A percentile compares a stretch with the other conserved stretches of the same genome.
These are phyloP conservation scores for Catonia carolina DNA, from an alignment of 2,888 invertebrate species.

Conservation along the genomic window DNA sequence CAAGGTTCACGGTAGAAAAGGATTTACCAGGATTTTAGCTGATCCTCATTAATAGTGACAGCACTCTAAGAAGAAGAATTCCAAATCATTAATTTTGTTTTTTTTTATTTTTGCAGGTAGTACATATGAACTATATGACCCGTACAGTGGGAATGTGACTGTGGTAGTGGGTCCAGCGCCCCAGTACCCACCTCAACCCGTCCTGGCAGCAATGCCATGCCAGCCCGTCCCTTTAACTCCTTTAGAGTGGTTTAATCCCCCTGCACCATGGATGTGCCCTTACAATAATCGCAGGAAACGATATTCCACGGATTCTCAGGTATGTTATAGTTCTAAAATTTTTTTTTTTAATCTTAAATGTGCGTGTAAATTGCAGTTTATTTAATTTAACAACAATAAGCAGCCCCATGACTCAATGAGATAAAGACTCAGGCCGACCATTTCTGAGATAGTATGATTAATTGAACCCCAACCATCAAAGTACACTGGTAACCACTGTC, in stretches of 20 bases:
- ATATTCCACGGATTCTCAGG: conserved; percentile 38
- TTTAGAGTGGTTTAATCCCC: conserved; percentile 47
- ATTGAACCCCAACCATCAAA: too few relatives aligned
- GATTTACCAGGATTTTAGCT: too few relatives aligned
- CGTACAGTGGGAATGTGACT: conserved; percentile 38
- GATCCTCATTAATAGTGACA: too few relatives aligned
- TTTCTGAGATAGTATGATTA: too few relatives aligned
- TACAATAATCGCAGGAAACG: conserved; percentile 35
- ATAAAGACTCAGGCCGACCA: too few relatives aligned
- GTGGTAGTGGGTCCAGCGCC: conserved; percentile 43
- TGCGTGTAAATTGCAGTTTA: too few relatives aligned
- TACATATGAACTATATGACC: conserved; percentile 39
- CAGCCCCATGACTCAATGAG: too few relatives aligned
- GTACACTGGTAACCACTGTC: too few relatives aligned
- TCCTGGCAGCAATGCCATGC: conserved; percentile 44
- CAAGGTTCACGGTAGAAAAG: too few relatives aligned
- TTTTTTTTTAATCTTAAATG: neutral
- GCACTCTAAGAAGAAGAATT: too few relatives aligned
- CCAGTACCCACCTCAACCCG: conserved; percentile 37
- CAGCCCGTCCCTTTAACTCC: conserved; percentile 45
- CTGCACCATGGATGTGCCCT: conserved; percentile 26
- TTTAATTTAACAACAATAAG: too few relatives aligned
- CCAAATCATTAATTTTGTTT: too few relatives aligned
- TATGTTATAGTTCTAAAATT: conserved; percentile 21
- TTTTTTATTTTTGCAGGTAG: conserved; percentile 29